Base-by-base conservation (phyloP, 2,888 invertebrate genomes). In the Leptopterna dolabrata region DNA sequence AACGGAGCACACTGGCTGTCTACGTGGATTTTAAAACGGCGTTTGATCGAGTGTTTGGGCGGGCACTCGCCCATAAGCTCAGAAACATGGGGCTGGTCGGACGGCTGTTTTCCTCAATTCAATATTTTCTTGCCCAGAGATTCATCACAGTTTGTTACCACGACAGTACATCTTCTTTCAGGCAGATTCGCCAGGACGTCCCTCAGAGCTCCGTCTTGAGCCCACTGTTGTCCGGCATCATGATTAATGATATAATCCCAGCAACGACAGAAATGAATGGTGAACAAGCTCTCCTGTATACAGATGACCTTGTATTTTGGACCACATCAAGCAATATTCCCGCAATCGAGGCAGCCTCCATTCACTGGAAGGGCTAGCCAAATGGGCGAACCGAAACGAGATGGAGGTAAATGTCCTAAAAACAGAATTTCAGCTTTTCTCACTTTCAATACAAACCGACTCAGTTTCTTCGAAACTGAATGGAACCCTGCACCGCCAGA, bases 1-100 rank as follows among this genome's bases (percentile, higher is more conserved):
- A 78, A 41, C 78, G 41, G 30, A 78, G 78, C n/a, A 78, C 78
- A 30, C 36, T 78, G 4, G 78, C 78, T 9, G 73, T 73, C 16
- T 73, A 14, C 16, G 30, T n/a, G n/a, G n/a, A n/a, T n/a, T n/a
- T n/a, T n/a, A n/a, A n/a, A n/a, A n/a, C n/a, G n/a, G n/a, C n/a
- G 6, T 73, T 73, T 73, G 73, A 73, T 27, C 73, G 73, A 9
- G 73, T 73, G 4, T 73, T 7, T 6, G 4, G 73, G 4, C 4
- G 27, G 19, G 13, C 24, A 14, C 30, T 73, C 6, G 14, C 24
- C 27, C 16, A n/a, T n/a, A n/a, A n/a, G n/a, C n/a, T n/a, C n/a
- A n/a, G n/a, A n/a, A n/a, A n/a, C n/a, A n/a, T n/a, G n/a, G n/a
- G n/a, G n/a, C n/a, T n/a, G n/a, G n/a, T n/a, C n/a, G n/a, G n/a